Conservation (phyloP, 2,797 vertebrate genomes). For the Zalophus californianus region DNA sequence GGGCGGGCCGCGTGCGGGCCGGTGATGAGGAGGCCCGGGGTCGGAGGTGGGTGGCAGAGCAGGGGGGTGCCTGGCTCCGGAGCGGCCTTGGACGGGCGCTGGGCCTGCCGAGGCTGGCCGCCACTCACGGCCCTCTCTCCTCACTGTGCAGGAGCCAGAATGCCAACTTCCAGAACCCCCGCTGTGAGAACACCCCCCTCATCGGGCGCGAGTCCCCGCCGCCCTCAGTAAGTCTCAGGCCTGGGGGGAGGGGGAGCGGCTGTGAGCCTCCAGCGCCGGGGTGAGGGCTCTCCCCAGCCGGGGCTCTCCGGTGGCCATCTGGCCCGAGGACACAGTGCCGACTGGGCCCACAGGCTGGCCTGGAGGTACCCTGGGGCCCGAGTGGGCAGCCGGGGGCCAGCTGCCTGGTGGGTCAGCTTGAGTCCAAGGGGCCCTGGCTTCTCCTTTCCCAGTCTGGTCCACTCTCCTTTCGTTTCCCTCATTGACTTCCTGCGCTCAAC, state of each 20-base stretch:
- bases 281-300: background rate
- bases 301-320: accelerated
- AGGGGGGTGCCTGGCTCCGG: background rate
- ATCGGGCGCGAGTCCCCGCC: constrained; percentile 99
- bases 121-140: background rate
- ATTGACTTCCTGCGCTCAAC: background rate
- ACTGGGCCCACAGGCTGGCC: background rate
- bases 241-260: background rate
- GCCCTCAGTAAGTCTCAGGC: constrained; percentile 94
- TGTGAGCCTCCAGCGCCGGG: background rate
- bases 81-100: background rate
- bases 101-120: accelerated
- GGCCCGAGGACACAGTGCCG: accelerated
- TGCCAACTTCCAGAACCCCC: constrained; percentile 98
- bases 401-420: background rate
- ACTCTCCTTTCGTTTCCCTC: too few relatives aligned
- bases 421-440: background rate
- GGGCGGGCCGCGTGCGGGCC: accelerated
- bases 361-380: background rate
- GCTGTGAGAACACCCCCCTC: constrained; percentile 99
- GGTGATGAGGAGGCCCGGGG: accelerated
- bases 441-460: accelerated
- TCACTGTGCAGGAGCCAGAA: constrained; percentile 95
- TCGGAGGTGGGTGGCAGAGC: background rate
- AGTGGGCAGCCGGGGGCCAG: background rate